Evolutionary conservation across 2,888 invertebrate species (phyloP).

Genomic region (Bombylius discolor): DNA sequence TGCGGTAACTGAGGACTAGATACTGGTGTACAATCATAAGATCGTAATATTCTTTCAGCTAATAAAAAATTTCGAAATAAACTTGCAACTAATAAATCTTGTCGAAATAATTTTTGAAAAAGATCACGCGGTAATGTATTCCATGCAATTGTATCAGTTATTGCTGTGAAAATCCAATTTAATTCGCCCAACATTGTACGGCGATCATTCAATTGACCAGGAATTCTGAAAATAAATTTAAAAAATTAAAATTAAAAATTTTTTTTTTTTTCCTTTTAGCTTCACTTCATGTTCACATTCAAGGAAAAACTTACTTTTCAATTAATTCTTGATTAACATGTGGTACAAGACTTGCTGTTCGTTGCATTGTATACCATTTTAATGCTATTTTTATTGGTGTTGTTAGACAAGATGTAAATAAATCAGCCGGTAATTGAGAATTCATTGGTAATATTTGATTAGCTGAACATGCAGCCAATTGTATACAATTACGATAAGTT

Average conservation of each 20-base stretch:
- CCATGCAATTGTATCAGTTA: conserved; percentile 99
- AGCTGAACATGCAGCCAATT: conserved; percentile 90
- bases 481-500: conserved; percentile 82
- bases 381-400: conserved; percentile 95
- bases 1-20: conserved; percentile 84
- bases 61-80: conserved; percentile 93
- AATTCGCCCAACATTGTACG: conserved; percentile 96
- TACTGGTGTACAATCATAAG: conserved; percentile 95
- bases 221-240: conserved; percentile 51
- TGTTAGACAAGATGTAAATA: conserved; percentile 96
- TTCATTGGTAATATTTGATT: conserved; percentile 92
- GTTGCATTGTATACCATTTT: conserved; percentile 83
- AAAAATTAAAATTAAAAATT: background rate
- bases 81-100: conserved; percentile 95
- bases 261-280: too few relatives aligned
- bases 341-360: conserved; percentile 65
- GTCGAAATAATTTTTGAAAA: conserved; percentile 92
- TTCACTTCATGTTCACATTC: background rate
- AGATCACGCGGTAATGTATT: conserved; percentile 86
- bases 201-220: conserved; percentile 86
- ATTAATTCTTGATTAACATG: conserved; percentile 71
- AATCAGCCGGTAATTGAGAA: conserved; percentile 90
- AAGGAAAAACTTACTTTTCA: conserved; percentile 55
- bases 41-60: conserved; percentile 89
- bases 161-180: conserved; percentile 99